Evolutionary conservation across 2,797 vertebrate genomes (phyloP), one percentile per base, ranked within the genome.

Genomic region (Siniperca scherzeri): DNA sequence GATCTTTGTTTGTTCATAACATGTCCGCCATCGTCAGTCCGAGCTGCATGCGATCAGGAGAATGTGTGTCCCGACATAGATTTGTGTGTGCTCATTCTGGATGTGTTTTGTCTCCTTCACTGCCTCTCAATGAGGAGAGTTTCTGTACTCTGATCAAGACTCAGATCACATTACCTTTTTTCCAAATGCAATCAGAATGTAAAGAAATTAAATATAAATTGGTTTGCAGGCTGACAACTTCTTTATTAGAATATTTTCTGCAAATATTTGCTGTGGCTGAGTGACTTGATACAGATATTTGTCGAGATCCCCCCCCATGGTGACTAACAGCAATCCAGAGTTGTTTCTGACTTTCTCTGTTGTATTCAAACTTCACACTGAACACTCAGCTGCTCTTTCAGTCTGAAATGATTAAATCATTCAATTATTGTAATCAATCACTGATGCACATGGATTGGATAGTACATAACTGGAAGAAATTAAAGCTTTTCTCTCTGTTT

Each of bases 51-150:
- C 86, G 7, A 78, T 68, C 81, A 74, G 90, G 82, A 87, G 88
- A 92, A 89, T 90, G 92, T 92, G 86, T 94, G 89, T 93, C 84
- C 85, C 60, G 44, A 84, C 93, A 95, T 95, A 94, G 94, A 96
- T 95, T 94, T 95, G 94, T 95, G 85, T 94, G 90, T 94, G 84
- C 80, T 92, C 86, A 83, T 88, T 92, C 91, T 93, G 92, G 92
- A 87, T 92, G 90, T 87, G 78, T 82, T 77, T 83, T 17, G 65
- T 90, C 68, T 72, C 68, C 80, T 80, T 80, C 76, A 66, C 88
- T 10, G 84, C 83, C 83, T 88, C 88, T 86, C 84, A 81, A 74
- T 44, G 74, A 86, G 85, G 90, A 92, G 88, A 86, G 80, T 83
- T 89, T 88, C 85, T 83, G 82, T 84, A 82, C 87, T 72, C 86